phyloP scores from a whole-genome alignment of 2,797 vertebrate genomes.

The Galago senegalensis region DNA sequence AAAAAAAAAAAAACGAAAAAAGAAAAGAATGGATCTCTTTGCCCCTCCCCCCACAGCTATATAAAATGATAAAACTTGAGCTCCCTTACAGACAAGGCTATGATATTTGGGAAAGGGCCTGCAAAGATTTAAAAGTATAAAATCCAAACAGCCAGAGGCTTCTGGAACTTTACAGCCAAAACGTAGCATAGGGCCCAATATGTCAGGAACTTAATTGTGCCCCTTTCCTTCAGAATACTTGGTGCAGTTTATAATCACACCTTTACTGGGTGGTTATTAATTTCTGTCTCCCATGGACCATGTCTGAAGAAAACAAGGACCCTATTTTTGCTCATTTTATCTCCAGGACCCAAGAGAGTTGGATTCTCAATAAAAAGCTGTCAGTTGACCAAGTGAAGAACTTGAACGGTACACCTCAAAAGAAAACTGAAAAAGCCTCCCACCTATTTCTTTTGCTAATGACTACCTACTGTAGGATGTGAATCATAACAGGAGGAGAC shows the following conservation, averaged over 20 bases:
- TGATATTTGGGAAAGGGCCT: neutral
- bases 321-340: conserved; percentile 37
- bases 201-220: neutral
- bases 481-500: neutral
- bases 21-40: neutral
- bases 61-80: conserved; percentile 41
- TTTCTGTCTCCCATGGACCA: neutral
- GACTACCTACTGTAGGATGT: neutral
- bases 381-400: neutral
- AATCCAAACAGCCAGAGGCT: neutral
- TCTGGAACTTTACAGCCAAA: neutral
- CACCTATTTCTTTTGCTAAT: neutral
- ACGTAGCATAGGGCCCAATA: neutral
- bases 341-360: neutral
- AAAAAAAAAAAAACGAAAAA: too few species aligned
- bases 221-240: neutral
- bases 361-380: neutral
- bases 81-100: neutral
- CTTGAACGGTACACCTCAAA: neutral
- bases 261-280: neutral
- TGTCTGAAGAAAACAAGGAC: neutral
- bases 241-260: neutral
- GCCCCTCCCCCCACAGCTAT: neutral
- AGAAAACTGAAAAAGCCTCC: conserved; percentile 4
- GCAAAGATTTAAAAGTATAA: neutral